phyloP scores from a whole-genome alignment of 1,140 invertebrate genomes.

The Berghia stephanieae region DNA sequence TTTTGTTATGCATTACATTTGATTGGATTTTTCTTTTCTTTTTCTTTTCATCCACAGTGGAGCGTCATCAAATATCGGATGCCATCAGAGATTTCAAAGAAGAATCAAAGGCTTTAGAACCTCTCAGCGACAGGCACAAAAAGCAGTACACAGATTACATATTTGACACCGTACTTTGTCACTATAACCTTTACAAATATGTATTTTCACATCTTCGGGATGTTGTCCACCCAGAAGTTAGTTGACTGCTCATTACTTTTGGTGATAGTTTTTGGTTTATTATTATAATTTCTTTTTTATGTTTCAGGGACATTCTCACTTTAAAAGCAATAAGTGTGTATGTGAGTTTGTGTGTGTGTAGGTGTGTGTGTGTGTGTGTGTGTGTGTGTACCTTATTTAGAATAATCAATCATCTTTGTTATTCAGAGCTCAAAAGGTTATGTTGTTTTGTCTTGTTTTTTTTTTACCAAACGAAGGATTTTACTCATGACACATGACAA shows the following conservation, averaged over 20 bases:
- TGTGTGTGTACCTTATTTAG: too few relatives aligned
- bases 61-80: conserved; percentile 24
- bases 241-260: too few relatives aligned
- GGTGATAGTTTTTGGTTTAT: not conserved
- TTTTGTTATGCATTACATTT: not conserved
- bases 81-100: conserved; percentile 26
- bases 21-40: not conserved
- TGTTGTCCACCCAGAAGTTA: conserved; percentile 38
- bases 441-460: too few relatives aligned
- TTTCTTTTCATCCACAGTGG: conserved; percentile 1
- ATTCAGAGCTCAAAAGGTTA: too few relatives aligned
- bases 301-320: too few relatives aligned
- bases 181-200: conserved; percentile 58
- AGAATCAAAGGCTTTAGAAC: conserved; percentile 30
- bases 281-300: not conserved
- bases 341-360: not conserved
- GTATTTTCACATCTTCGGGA: conserved; percentile 48
- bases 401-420: too few relatives aligned
- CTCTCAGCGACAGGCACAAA: conserved; percentile 48
- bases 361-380: too few relatives aligned
- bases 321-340: not conserved
- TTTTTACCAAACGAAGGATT: too few relatives aligned
- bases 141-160: conserved; percentile 55
- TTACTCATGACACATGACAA: too few relatives aligned
- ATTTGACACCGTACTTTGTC: conserved; percentile 53